phyloP scores from a whole-genome alignment of 2,113 vertebrate genomes.

The Vicugna pacos region DNA sequence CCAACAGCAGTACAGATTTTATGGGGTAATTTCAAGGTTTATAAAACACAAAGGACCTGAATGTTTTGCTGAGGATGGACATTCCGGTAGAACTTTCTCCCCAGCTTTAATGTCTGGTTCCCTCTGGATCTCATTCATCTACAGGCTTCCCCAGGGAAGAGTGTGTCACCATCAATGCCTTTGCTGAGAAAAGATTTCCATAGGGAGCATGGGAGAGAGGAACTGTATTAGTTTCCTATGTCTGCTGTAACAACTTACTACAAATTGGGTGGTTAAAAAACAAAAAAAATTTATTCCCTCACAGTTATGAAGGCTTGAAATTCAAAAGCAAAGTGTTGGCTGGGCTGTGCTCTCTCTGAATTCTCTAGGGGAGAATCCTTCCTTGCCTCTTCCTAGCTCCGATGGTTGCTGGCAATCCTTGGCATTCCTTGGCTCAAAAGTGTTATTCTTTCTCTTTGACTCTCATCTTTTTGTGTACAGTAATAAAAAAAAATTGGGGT shows the following conservation, averaged over 20 bases:
- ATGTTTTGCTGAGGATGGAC: background rate
- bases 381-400: background rate
- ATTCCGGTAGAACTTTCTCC: background rate
- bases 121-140: background rate
- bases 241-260: background rate
- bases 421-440: background rate
- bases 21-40: slow-evolving; percentile 47
- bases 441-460: background rate
- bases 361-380: background rate
- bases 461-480: background rate
- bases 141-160: background rate
- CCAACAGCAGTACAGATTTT: background rate
- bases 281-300: background rate
- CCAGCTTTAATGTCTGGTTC: background rate
- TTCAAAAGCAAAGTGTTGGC: background rate
- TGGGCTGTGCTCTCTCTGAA: background rate
- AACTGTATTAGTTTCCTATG: background rate
- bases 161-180: no score
- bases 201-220: background rate
- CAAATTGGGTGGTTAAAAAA: background rate
- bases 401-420: background rate
- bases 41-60: slow-evolving; percentile 36
- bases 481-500: background rate
- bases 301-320: background rate
- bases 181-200: background rate